Evolutionary conservation across 2,888 invertebrate genomes (phyloP).

Genomic region (Stramonita haemastoma): DNA sequence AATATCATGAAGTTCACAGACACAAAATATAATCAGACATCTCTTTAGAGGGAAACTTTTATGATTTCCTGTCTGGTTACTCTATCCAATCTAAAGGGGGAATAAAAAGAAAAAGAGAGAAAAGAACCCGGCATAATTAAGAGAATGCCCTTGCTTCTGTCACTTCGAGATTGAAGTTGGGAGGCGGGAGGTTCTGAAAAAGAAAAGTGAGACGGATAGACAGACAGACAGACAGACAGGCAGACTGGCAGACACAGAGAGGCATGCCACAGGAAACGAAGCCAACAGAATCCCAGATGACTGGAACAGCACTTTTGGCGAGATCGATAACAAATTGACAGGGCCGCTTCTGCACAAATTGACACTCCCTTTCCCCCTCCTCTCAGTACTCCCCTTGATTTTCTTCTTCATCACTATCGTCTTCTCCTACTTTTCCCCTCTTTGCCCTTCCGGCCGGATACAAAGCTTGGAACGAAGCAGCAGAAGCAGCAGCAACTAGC

Average conservation of each 20-base stretch:
- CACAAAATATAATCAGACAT: neutral
- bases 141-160: neutral
- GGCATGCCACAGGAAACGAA: neutral
- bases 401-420: neutral
- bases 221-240: neutral
- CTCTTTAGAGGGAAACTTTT: neutral
- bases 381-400: neutral
- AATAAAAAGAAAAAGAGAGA: too few species aligned
- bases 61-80: neutral
- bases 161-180: neutral
- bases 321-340: conserved; percentile 13
- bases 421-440: neutral
- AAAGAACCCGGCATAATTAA: neutral
- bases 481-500: conserved; percentile 3
- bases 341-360: neutral
- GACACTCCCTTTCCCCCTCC: neutral
- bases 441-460: conserved; percentile 10
- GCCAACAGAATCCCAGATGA: too few species aligned
- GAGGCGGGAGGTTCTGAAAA: neutral
- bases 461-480: neutral
- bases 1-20: conserved; percentile 4
- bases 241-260: neutral
- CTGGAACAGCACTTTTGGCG: too few species aligned
- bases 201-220: neutral
- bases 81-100: neutral